phyloP scores from a whole-genome alignment of 2,797 vertebrate species.

The Serranus cabrilla region DNA sequence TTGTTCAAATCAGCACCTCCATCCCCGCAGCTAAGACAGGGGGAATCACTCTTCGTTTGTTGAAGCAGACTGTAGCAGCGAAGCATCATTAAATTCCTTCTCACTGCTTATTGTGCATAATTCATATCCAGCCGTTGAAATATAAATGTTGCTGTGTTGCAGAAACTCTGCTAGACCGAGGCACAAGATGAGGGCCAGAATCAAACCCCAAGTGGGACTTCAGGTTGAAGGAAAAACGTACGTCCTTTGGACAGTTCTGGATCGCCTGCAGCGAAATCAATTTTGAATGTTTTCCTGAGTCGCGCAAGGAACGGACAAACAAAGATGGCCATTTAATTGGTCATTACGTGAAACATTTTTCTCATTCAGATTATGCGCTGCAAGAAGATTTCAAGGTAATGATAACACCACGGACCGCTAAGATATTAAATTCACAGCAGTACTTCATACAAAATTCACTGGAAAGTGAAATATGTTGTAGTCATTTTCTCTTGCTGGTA shows the following conservation, averaged over 20 bases:
- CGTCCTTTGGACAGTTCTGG: constrained; percentile 61
- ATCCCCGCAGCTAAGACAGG: constrained; percentile 75
- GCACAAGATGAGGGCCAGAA: constrained; percentile 71
- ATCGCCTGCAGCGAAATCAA: constrained; percentile 72
- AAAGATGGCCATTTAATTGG: constrained; percentile 57
- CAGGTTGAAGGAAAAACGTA: constrained; percentile 67
- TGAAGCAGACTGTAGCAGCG: constrained; percentile 81
- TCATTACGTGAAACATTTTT: constrained; percentile 46
- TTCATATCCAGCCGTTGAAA: constrained; percentile 92
- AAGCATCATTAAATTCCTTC: constrained; percentile 92
- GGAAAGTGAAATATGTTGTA: constrained; percentile 13
- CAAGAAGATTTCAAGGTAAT: constrained; percentile 10
- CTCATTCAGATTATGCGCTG: constrained; percentile 12
- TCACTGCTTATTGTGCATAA: constrained; percentile 92
- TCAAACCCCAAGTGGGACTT: constrained; percentile 65
- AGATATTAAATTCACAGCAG: constrained; percentile 35
- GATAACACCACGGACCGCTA: neutral
- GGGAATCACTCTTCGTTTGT: constrained; percentile 80
- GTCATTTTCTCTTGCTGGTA: constrained; percentile 7
- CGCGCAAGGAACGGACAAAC: constrained; percentile 29
- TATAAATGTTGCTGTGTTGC: constrained; percentile 90
- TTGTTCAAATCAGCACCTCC: constrained; percentile 84
- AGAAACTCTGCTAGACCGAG: constrained; percentile 75
- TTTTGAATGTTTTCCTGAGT: constrained; percentile 67
- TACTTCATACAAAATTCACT: constrained; percentile 26